phyloP scores from a whole-genome alignment of 2,888 invertebrate genomes.

The Molorchus minor region DNA sequence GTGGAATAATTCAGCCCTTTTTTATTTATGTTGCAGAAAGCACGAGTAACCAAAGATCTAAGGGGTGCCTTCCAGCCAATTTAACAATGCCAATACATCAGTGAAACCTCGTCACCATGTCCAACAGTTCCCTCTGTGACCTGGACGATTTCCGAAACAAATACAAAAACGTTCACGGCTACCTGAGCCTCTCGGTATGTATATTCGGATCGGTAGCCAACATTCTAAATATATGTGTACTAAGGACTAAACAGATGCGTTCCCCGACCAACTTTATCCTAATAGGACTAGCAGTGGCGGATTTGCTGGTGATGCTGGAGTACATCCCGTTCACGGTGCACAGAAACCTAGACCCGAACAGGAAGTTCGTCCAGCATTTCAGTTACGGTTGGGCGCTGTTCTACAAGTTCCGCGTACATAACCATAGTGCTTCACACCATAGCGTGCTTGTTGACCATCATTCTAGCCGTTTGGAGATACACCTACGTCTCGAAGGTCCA shows the following conservation, averaged over 20 bases:
- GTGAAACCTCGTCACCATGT: too few species aligned
- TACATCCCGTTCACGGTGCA: conserved; percentile 77
- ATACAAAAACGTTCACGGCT: conserved; percentile 71
- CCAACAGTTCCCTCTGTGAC: conserved; percentile 40
- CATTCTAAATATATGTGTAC: conserved; percentile 82
- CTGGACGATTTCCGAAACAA: conserved; percentile 38
- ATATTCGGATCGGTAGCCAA: conserved; percentile 87
- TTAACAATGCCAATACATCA: not conserved
- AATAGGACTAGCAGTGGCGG: conserved; percentile 83
- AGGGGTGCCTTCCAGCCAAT: too few species aligned
- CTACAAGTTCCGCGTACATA: conserved; percentile 78
- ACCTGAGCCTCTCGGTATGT: conserved; percentile 83
- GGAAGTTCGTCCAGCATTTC: conserved; percentile 66
- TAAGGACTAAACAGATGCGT: conserved; percentile 79
- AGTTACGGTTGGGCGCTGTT: conserved; percentile 75
- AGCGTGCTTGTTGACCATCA: conserved; percentile 79
- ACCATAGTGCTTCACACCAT: conserved; percentile 80
- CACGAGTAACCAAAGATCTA: too few species aligned
- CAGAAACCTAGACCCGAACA: conserved; percentile 36
- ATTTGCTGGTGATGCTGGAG: conserved; percentile 87
- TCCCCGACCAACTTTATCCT: conserved; percentile 84
- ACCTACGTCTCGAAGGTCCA: conserved; percentile 57
- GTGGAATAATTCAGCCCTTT: too few species aligned
- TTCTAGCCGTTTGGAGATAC: conserved; percentile 86
- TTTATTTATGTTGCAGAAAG: too few species aligned